A percentile compares a stretch with the other conserved stretches of the same genome.
Evolutionary conservation across 2,797 vertebrate genomes (phyloP).

Genomic region (Notoglanidium macrostoma): DNA sequence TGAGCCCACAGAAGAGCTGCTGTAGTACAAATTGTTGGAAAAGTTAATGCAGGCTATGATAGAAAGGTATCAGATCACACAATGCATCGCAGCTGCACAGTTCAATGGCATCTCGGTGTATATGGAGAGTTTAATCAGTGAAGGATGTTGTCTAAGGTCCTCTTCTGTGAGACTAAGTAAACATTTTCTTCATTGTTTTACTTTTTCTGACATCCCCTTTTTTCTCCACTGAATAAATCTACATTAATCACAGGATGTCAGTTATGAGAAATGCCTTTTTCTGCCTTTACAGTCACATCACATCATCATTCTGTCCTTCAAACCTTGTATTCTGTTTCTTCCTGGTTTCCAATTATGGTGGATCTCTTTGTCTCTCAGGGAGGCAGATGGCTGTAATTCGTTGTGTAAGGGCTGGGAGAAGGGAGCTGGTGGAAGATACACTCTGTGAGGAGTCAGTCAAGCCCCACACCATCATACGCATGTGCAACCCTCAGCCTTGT

Average conservation of each 20-base stretch:
- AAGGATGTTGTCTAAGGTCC: neutral
- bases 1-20: no score
- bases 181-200: neutral
- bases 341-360: constrained; percentile 10
- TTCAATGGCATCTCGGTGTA: neutral
- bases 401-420: constrained; percentile 77
- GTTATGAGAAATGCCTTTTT: neutral
- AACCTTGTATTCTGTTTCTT: neutral
- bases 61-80: no score
- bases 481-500: constrained; percentile 82
- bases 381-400: constrained; percentile 83
- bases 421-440: constrained; percentile 73
- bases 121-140: neutral
- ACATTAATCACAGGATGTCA: neutral
- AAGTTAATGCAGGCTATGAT: no score
- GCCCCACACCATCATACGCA: constrained; percentile 77
- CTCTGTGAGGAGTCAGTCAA: constrained; percentile 78
- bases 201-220: neutral
- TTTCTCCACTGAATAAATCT: neutral
- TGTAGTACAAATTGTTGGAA: no score
- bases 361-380: constrained; percentile 68
- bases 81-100: no score
- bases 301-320: neutral
- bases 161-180: neutral
- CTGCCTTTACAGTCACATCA: neutral